Percentiles rank a stretch among this genome's conserved stretches.
Conservation (phyloP, 2,113 vertebrate genomes). For the Cromileptes altivelis region DNA sequence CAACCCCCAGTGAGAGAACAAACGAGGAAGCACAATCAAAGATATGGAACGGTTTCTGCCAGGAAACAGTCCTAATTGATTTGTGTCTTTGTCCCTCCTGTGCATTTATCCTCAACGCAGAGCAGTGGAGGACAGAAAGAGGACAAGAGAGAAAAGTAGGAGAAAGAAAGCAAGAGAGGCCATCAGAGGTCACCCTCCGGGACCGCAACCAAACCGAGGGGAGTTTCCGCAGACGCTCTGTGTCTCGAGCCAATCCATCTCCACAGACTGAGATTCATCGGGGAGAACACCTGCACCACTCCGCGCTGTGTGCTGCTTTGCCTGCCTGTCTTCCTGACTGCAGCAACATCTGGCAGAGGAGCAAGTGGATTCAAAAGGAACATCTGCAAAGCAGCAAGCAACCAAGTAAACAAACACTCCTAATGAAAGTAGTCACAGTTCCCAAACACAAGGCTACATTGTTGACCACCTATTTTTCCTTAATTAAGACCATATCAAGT, state of each 20-base stretch:
- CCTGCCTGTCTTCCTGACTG: constrained; percentile 37
- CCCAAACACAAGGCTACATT: constrained; percentile 58
- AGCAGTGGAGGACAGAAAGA: constrained; percentile 29
- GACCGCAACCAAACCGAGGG: constrained; percentile 17
- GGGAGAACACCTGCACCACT: constrained; percentile 71
- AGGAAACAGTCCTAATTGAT: constrained; percentile 70
- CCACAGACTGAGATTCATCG: constrained; percentile 42
- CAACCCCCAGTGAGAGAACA: constrained; percentile 51
- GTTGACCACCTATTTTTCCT: constrained; percentile 39
- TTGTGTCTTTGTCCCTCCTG: constrained; percentile 63
- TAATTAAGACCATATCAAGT: constrained; percentile 56
- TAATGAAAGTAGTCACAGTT: constrained; percentile 58
- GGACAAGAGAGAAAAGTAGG: constrained; percentile 13
- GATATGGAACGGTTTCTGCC: constrained; percentile 49
- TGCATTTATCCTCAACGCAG: constrained; percentile 33
- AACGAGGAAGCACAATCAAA: constrained; percentile 59
- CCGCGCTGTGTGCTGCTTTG: constrained; percentile 30
- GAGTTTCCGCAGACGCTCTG: constrained; percentile 49
- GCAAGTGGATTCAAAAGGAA: constrained; percentile 65
- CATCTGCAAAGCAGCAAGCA: constrained; percentile 71
- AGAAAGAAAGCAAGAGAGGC: constrained; percentile 19
- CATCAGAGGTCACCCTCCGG: constrained; percentile 51
- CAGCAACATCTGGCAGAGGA: constrained; percentile 76
- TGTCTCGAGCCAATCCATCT: constrained; percentile 53
- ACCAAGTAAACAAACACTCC: constrained; percentile 65